Evolutionary conservation across 2,797 vertebrate genomes (phyloP).

Genomic region (Sebastes kiyomatsui): DNA sequence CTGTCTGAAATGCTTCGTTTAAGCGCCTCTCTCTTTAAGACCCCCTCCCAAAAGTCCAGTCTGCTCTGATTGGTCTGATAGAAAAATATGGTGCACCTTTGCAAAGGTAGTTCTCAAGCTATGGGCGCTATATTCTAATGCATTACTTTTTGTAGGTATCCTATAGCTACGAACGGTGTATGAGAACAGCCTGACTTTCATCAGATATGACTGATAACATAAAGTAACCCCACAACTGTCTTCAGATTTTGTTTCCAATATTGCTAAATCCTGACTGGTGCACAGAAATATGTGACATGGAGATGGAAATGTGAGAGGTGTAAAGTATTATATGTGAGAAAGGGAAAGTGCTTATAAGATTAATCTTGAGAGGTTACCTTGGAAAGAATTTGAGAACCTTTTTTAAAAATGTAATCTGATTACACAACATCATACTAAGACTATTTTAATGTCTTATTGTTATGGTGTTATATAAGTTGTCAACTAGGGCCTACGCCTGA

Average conservation of each 20-base stretch:
- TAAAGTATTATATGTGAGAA: not conserved
- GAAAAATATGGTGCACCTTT: no score
- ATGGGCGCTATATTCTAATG: no score
- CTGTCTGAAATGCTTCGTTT: no score
- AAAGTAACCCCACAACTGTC: not conserved
- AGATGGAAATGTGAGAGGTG: not conserved
- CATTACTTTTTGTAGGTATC: no score
- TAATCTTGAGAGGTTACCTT: not conserved
- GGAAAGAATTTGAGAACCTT: not conserved
- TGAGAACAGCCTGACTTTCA: no score
- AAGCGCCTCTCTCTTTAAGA: no score
- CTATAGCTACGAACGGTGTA: no score
- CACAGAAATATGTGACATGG: not conserved
- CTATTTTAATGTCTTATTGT: not conserved
- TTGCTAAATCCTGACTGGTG: not conserved
- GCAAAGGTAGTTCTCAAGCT: no score
- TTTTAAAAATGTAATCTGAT: not conserved
- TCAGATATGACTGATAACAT: not conserved
- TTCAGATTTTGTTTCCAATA: not conserved
- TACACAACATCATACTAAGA: not conserved
- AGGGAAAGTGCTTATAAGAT: not conserved
- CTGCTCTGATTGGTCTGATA: no score
- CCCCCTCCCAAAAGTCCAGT: no score
- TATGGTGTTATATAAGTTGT: slow-evolving; percentile 2
- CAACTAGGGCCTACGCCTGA: not conserved